Percentiles rank a stretch among this genome's conserved stretches.
phyloP scores from a whole-genome alignment of 2,113 vertebrate genomes.

The Galeopterus variegatus region DNA sequence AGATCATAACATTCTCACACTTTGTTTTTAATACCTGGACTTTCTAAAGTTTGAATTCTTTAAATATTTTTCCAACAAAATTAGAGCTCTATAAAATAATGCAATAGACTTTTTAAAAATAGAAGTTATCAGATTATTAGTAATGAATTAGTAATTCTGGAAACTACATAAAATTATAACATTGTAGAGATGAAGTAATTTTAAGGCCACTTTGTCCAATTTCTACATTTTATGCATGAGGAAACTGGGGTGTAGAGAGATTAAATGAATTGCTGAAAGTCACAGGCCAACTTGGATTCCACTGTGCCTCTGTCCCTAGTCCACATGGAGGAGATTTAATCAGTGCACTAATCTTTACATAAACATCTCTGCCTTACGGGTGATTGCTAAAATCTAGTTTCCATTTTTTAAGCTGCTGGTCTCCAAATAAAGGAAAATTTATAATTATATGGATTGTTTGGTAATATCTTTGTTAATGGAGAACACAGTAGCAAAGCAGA shows the following conservation, averaged over 20 bases:
- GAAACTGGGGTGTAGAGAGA: background rate
- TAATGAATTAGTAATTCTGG: background rate
- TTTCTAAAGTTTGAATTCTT: constrained; percentile 10
- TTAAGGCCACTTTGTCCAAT: background rate
- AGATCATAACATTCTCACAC: background rate
- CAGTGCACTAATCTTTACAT: background rate
- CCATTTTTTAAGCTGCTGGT: background rate
- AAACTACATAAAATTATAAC: constrained; percentile 3
- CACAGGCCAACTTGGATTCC: background rate
- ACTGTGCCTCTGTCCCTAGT: no score
- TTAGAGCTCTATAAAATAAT: background rate
- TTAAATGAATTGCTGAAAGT: background rate
- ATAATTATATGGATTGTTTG: background rate
- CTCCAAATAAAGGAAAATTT: background rate
- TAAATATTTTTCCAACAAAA: constrained; percentile 35
- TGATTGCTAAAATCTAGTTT: background rate
- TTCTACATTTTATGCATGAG: background rate
- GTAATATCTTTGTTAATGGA: background rate
- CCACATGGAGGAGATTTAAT: background rate
- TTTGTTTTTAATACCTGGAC: background rate
- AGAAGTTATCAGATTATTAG: background rate
- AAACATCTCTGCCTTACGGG: background rate
- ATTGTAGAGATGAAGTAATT: background rate
- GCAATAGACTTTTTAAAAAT: background rate
- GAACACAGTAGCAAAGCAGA: background rate